These are phyloP conservation scores for Caloenas nicobarica DNA, from an alignment of 2,113 vertebrate genomes.

Conservation along the genomic window DNA sequence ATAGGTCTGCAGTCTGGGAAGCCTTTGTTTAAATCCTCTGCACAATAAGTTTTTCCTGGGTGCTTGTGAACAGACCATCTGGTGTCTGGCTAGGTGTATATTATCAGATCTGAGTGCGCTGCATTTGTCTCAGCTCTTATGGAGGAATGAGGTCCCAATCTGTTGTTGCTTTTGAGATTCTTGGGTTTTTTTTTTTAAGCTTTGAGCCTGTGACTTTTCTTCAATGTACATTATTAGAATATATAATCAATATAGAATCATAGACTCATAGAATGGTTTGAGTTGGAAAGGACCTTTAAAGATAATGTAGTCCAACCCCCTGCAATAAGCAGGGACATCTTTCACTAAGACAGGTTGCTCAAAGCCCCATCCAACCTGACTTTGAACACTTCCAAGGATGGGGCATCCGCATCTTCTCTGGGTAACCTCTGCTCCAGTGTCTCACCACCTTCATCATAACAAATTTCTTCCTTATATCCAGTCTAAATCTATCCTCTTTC, in stretches of 20 bases:
- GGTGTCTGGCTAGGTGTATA: neutral
- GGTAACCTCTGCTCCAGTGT: neutral
- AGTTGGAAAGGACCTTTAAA: neutral
- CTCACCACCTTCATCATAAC: neutral
- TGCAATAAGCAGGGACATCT: neutral
- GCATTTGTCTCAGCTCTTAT: neutral
- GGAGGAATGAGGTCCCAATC: neutral
- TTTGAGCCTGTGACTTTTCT: neutral
- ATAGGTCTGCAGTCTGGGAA: neutral
- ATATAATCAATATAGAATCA: neutral
- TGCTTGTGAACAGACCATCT: neutral
- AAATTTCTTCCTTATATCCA: neutral
- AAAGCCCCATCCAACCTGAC: neutral
- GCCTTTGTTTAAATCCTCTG: neutral
- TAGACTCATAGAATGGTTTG: neutral
- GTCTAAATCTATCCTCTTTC: neutral
- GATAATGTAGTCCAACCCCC: neutral
- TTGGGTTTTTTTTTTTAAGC: neutral
- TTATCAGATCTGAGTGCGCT: neutral
- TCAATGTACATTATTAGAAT: neutral
- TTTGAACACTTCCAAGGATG: neutral
- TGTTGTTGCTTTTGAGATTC: neutral
- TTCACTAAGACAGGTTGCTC: neutral
- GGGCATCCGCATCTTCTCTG: neutral
- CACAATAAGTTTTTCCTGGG: neutral